A percentile compares a stretch with the other conserved stretches of the same genome.
Evolutionary conservation across 30 jellyfish, hydroid and myxozoan species (phyloP).

Genomic region (Turritopsis rubra): DNA sequence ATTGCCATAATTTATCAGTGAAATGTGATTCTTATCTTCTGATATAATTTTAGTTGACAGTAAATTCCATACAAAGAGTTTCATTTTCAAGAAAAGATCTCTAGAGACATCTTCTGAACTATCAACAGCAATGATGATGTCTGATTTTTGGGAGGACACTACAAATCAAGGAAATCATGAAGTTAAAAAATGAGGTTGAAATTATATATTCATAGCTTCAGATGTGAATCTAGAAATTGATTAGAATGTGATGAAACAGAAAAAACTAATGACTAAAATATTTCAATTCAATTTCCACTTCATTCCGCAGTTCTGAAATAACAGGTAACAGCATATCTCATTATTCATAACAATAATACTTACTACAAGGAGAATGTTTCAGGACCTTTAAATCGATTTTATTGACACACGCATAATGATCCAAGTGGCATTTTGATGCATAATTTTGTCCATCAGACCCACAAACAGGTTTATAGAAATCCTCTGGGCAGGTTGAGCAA

Average conservation of each 20-base stretch:
- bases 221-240: too few relatives aligned
- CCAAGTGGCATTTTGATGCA: slow-evolving; percentile 58
- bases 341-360: too few relatives aligned
- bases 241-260: too few relatives aligned
- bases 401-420: slow-evolving; percentile 39
- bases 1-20: slow-evolving; percentile 47
- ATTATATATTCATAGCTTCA: too few relatives aligned
- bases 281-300: too few relatives aligned
- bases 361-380: slow-evolving; percentile 66
- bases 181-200: not conserved
- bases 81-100: slow-evolving; percentile 30
- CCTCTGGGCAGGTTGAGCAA: slow-evolving; percentile 58
- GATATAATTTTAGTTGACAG: slow-evolving; percentile 36
- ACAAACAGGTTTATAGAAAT: slow-evolving; percentile 60
- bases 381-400: slow-evolving; percentile 35
- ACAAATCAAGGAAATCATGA: too few relatives aligned
- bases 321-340: not conserved
- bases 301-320: not conserved
- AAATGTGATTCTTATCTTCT: slow-evolving; percentile 25
- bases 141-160: not conserved
- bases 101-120: slow-evolving; percentile 49
- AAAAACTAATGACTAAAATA: too few relatives aligned
- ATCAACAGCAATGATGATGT: slow-evolving; percentile 44
- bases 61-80: slow-evolving; percentile 28
- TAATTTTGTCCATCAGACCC: slow-evolving; percentile 72